A percentile compares a stretch with the other conserved stretches of the same genome.
phyloP scores from a whole-genome alignment of 92 coral and sea anemone species.

The Anthopleura xanthogrammica region DNA sequence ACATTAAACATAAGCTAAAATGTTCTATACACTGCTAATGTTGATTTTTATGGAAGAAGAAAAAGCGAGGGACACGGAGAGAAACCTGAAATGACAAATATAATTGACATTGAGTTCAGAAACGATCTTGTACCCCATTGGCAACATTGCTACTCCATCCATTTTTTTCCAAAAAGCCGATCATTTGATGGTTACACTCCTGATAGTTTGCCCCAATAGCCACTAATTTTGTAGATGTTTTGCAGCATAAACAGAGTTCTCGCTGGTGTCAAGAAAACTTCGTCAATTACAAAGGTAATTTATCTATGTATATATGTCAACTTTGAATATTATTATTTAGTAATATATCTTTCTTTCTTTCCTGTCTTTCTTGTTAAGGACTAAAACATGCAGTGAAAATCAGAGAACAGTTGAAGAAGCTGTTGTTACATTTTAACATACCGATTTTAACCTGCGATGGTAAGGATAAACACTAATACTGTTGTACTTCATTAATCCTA shows the following conservation, averaged over 20 bases:
- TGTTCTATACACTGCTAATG: too few species aligned
- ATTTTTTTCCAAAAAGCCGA: too few species aligned
- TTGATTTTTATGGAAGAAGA: too few species aligned
- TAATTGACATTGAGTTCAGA: too few species aligned
- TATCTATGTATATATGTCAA: background rate
- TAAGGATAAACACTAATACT: constrained; percentile 11
- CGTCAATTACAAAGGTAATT: constrained; percentile 83
- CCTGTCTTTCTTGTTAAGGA: constrained; percentile 31
- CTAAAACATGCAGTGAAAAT: constrained; percentile 91
- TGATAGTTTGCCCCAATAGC: too few species aligned
- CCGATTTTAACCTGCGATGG: constrained; percentile 83
- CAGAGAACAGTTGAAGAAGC: constrained; percentile 89
- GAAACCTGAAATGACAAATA: too few species aligned
- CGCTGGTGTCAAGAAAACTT: constrained; percentile 97
- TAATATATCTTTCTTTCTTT: background rate
- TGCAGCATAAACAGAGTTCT: constrained; percentile 85
- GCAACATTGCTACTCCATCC: too few species aligned
- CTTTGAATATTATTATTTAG: background rate
- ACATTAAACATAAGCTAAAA: too few species aligned
- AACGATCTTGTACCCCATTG: too few species aligned
- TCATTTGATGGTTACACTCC: too few species aligned
- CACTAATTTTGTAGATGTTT: background rate
- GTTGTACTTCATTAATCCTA: background rate
- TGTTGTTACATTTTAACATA: constrained; percentile 72
- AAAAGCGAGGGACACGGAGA: too few species aligned